Conservation (phyloP, 2,888 invertebrate species). For the Caenorhabditis auriculariae region DNA sequence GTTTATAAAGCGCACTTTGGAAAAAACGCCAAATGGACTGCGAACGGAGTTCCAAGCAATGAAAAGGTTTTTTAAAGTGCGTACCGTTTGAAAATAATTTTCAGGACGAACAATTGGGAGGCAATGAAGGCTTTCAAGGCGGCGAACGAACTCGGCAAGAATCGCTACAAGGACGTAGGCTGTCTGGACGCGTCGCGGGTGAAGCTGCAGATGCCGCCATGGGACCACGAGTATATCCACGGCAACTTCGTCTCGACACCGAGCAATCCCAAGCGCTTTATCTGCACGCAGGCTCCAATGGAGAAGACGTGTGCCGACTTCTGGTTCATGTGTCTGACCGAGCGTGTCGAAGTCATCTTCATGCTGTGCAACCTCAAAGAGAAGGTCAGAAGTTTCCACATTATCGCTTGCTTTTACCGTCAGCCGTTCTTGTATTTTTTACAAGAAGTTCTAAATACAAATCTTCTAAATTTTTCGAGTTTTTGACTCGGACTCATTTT, state of each 20-base stretch:
- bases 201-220: conserved; percentile 12
- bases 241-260: conserved; percentile 34
- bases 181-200: conserved; percentile 31
- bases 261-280: conserved; percentile 20
- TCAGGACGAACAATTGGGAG: conserved; percentile 16
- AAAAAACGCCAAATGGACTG: conserved; percentile 4
- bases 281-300: conserved; percentile 33
- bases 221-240: conserved; percentile 30
- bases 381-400: too few relatives aligned
- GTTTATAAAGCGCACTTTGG: conserved; percentile 5
- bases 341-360: conserved; percentile 22
- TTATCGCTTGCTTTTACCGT: too few relatives aligned
- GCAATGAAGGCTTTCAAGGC: conserved; percentile 15
- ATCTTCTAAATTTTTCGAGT: too few relatives aligned
- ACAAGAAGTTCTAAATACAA: too few relatives aligned
- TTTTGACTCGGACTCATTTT: too few relatives aligned
- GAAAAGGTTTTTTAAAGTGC: conserved; percentile 1
- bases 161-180: conserved; percentile 29
- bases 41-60: conserved; percentile 4
- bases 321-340: conserved; percentile 29
- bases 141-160: conserved; percentile 8
- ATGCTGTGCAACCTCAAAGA: conserved; percentile 34
- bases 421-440: too few relatives aligned
- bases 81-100: too few relatives aligned
- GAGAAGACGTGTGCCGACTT: conserved; percentile 31